A percentile compares a stretch with the other conserved stretches of the same genome.
Evolutionary conservation across 2,888 invertebrate species (phyloP).

Genomic region (Caenorhabditis japonica): DNA sequence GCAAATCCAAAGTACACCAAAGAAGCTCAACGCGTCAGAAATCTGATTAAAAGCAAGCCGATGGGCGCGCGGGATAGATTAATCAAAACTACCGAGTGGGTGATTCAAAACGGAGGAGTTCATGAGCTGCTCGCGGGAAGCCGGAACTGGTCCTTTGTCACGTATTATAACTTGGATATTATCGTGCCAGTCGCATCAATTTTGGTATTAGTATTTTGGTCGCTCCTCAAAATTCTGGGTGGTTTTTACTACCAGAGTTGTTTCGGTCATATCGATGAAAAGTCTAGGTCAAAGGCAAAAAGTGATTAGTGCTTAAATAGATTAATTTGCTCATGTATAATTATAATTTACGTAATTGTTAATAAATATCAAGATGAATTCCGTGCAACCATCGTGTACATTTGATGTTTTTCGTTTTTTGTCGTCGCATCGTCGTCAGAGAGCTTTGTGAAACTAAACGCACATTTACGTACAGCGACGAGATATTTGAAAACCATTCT

Average conservation of each 20-base stretch:
- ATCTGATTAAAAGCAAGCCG: constrained; percentile 56
- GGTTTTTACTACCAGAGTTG: constrained; percentile 32
- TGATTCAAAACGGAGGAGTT: constrained; percentile 46
- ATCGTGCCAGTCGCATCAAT: constrained; percentile 37
- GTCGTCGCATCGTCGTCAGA: constrained; percentile 27
- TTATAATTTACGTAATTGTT: background rate
- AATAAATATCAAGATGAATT: background rate
- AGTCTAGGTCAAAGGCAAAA: constrained; percentile 11
- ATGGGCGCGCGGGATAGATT: constrained; percentile 55
- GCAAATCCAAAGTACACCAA: constrained; percentile 53
- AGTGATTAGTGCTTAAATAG: constrained; percentile 14
- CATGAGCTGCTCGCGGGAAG: constrained; percentile 35
- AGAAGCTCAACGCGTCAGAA: constrained; percentile 49
- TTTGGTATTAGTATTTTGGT: background rate
- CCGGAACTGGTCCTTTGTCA: constrained; percentile 21
- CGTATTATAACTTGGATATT: constrained; percentile 50
- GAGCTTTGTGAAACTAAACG: constrained; percentile 35
- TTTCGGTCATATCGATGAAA: constrained; percentile 30
- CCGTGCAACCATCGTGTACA: constrained; percentile 14
- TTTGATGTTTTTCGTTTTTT: constrained; percentile 7
- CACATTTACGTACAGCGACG: constrained; percentile 31
- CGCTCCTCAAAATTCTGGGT: constrained; percentile 10
- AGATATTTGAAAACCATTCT: constrained; percentile 45
- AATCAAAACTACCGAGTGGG: constrained; percentile 58
- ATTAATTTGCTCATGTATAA: background rate